Evolutionary conservation across 1,140 invertebrate species (phyloP), one percentile per base, ranked within the genome.

Genomic region (Lepidotrigona ventralis): DNA sequence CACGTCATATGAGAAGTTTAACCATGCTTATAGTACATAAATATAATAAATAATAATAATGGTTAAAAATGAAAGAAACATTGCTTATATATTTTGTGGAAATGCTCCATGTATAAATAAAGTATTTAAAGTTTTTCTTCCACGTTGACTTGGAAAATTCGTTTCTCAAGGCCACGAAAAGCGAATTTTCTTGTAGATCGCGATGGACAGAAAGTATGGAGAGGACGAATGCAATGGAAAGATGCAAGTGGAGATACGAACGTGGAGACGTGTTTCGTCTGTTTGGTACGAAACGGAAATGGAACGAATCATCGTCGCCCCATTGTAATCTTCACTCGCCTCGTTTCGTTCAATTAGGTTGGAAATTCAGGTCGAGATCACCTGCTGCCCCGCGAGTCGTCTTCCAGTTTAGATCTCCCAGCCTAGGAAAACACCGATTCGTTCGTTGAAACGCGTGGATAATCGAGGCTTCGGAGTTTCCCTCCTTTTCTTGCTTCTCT

Each of bases 231-330:
- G 4, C 14, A 46, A 12, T 8, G 19, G n/a, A 53, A 9, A 53
- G n/a, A 17, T 2, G 12, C 0, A 26, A n/a, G 2, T 46, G 66
- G 54, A 78, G 68, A 12, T 26, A 33, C 74, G n/a, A 6, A 29
- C 5, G 26, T 14, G n/a, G 63, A 64, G 60, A 29, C n/a, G 74
- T 39, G 81, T 84, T 79, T 82, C 58, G 58, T 73, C 53, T 39
- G 39, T 69, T 68, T 54, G 80, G 46, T 19, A 76, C 74, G 80
- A 78, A 84, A 87, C 87, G 89, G 86, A 90, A 87, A 88, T 89
- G 87, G 81, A 84, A 89, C 79, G 79, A 88, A 84, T 88, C 78
- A 84, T 80, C 64, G 73, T 83, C 51, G 64, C 53, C 78, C 78
- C 33, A 53, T 83, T 71, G 72, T 75, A 33, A 81, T 60, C 26